Evolutionary conservation across 2,888 invertebrate species (phyloP).

Genomic region (Spodoptera littoralis): DNA sequence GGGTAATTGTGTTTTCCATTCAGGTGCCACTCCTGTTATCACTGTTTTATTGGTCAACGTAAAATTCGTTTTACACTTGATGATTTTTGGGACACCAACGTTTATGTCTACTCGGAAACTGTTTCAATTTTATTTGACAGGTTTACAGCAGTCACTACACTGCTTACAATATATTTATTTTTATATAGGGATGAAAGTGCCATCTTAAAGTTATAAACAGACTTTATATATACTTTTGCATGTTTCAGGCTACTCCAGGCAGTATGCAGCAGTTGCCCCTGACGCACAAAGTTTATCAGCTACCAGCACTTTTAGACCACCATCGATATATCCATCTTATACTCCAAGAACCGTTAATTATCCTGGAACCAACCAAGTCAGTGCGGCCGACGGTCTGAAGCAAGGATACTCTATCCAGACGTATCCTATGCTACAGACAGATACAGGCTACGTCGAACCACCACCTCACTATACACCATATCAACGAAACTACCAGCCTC

Average conservation of each 20-base stretch:
- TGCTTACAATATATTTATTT: background rate
- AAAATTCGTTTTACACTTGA: slow-evolving; percentile 49
- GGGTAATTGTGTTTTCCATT: slow-evolving; percentile 58
- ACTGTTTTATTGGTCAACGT: slow-evolving; percentile 49
- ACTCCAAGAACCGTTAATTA: slow-evolving; percentile 23
- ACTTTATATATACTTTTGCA: too few relatives aligned
- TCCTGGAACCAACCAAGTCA: slow-evolving; percentile 17
- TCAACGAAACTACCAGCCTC: slow-evolving; percentile 24
- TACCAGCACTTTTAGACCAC: slow-evolving; percentile 32
- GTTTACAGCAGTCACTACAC: background rate
- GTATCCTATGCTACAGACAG: background rate
- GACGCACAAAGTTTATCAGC: slow-evolving; percentile 4
- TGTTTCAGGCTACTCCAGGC: slow-evolving; percentile 27
- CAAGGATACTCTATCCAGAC: slow-evolving; percentile 11
- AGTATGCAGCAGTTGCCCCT: background rate
- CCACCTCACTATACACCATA: slow-evolving; percentile 26
- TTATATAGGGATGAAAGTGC: too few relatives aligned
- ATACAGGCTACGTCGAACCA: slow-evolving; percentile 15
- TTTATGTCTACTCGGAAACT: slow-evolving; percentile 12
- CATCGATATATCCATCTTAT: slow-evolving; percentile 24
- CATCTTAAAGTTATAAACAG: too few relatives aligned
- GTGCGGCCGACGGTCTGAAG: slow-evolving; percentile 16
- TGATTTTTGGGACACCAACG: slow-evolving; percentile 21
- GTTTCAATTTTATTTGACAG: slow-evolving; percentile 20
- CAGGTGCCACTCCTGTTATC: slow-evolving; percentile 53